These are phyloP conservation scores for Halictus ligatus DNA, from an alignment of 2,888 invertebrate species.

Conservation along the genomic window DNA sequence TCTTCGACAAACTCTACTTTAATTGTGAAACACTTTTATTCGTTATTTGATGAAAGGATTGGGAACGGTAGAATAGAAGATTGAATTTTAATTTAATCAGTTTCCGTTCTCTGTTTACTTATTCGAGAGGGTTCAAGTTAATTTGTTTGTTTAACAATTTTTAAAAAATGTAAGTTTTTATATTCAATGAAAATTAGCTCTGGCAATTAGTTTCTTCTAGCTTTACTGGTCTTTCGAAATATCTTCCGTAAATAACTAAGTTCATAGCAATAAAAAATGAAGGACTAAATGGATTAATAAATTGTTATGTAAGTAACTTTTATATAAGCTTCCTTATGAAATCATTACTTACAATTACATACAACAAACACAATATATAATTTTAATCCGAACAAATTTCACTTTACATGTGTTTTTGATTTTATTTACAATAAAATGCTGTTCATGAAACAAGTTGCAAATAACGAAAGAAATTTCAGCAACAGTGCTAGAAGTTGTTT, in stretches of 20 bases:
- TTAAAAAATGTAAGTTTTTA: not conserved
- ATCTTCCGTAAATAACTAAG: not conserved
- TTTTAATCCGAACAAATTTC: not conserved
- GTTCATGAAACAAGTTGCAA: not conserved
- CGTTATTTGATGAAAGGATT: not conserved
- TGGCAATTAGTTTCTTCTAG: not conserved
- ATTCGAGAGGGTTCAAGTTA: not conserved
- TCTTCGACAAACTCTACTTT: not conserved
- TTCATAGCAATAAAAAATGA: not conserved
- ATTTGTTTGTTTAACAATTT: not conserved
- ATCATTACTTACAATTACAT: not conserved
- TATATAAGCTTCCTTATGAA: not conserved
- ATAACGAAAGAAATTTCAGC: not conserved
- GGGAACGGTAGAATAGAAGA: not conserved
- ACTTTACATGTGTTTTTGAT: not conserved
- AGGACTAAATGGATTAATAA: not conserved
- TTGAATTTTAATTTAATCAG: not conserved
- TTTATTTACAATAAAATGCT: not conserved
- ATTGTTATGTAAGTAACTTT: not conserved
- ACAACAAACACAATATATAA: too few relatives aligned
- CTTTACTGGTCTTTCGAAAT: not conserved
- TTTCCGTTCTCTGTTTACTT: not conserved
- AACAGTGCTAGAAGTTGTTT: not conserved
- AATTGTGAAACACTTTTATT: not conserved
- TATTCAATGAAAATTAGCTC: not conserved